phyloP scores from a whole-genome alignment of 1,140 invertebrate genomes.

The Cepaea nemoralis region DNA sequence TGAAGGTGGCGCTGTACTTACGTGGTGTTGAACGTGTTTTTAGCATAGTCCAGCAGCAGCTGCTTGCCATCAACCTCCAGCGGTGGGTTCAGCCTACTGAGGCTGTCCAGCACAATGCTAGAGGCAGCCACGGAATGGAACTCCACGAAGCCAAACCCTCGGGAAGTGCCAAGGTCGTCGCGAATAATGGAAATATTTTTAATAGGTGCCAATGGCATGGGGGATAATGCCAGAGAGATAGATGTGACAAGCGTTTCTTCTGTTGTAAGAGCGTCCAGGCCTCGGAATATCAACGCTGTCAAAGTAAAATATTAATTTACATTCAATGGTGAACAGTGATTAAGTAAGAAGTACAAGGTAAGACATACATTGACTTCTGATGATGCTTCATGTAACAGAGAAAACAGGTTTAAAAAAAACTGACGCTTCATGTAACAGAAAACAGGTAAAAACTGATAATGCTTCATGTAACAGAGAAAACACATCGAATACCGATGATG shows the following conservation, averaged over 20 bases:
- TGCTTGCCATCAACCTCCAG: slow-evolving; percentile 72
- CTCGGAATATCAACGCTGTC: slow-evolving; percentile 85
- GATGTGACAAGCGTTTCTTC: slow-evolving; percentile 83
- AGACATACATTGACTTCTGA: no score
- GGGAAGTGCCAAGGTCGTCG: slow-evolving; percentile 85
- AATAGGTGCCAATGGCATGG: slow-evolving; percentile 76
- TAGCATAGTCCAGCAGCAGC: slow-evolving; percentile 69
- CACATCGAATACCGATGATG: no score
- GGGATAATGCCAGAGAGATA: slow-evolving; percentile 75
- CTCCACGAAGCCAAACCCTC: slow-evolving; percentile 64
- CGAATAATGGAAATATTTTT: slow-evolving; percentile 85
- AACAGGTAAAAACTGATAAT: no score
- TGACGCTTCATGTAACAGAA: no score
- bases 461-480: no score
- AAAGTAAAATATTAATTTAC: slow-evolving; percentile 5
- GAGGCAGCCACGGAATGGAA: slow-evolving; percentile 88
- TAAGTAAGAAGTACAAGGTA: no score
- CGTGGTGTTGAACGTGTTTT: slow-evolving; percentile 71
- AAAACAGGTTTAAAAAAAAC: no score
- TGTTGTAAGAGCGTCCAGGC: slow-evolving; percentile 86
- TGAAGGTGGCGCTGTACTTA: slow-evolving; percentile 58
- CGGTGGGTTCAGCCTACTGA: slow-evolving; percentile 57
- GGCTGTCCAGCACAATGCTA: slow-evolving; percentile 75
- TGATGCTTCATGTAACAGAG: no score
- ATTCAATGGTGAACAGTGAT: no score